Base-by-base conservation (phyloP, 1,140 invertebrate genomes). In the Parasteatoda tepidariorum region DNA sequence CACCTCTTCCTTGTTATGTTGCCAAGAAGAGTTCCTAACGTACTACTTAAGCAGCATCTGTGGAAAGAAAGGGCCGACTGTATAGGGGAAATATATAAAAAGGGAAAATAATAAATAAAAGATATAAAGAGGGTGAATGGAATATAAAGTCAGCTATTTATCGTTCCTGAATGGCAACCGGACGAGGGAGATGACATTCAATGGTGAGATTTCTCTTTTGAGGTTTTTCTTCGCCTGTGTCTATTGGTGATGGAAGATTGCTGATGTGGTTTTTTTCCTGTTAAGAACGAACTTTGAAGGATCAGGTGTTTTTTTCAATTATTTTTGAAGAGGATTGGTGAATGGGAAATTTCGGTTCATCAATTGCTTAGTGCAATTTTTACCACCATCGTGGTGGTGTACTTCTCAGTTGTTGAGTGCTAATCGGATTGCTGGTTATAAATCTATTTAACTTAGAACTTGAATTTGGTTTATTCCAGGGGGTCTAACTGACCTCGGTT, bases 81-180 rank as follows among this genome's bases (percentile, higher is more conserved):
- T 7, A 22, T 9, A 22, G 9, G 57, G 9, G n/a, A 9, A n/a
- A 1, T 3, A 7, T 13, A 48, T 5, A 6, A 41, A 74, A 59
- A 38, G 28, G 18, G 18, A 48, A 18, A 48, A 48, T 48, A 48
- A 48, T 48, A 48, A 48, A 48, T 48, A 33, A 34, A 74, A 48
- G 30, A 57, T 61, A 31, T 59, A 31, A 30, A 74, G 33, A 48
- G 55, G 26, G 30, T 31, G 62, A 28, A 31, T 15, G 62, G 68
- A 71, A 57, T 71, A 57, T 71, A 71, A 71, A 28, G 54, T 61
- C 57, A 33, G 31, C 55, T 74, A 74, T 74, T 74, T 74, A 74
- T 74, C 71, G 30, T 61, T 55, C 9, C 41, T 61, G 71, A 74
- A 74, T 74, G 71, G 55, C 70, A 57, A 74, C 55, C 15, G 57